Evolutionary conservation across 2,888 invertebrate genomes (phyloP).

Genomic region (Chymomyza fuscimana): DNA sequence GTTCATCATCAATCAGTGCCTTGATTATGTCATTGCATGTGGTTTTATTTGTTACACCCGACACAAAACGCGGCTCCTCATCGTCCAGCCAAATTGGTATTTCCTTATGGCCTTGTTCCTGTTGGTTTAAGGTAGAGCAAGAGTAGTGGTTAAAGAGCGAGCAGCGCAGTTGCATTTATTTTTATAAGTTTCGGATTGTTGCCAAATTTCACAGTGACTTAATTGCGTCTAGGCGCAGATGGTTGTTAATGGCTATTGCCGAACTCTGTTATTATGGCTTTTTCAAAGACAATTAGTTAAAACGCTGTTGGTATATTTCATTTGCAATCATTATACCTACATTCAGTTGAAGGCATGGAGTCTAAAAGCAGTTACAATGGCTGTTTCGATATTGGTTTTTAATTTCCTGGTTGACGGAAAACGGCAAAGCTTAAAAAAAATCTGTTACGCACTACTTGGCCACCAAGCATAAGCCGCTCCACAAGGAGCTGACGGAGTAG

Average conservation of each 20-base stretch:
- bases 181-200: not conserved
- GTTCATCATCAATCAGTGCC: conserved; percentile 79
- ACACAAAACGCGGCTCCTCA: conserved; percentile 76
- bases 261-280: not conserved
- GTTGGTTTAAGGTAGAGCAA: conserved; percentile 5
- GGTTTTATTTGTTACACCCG: conserved; percentile 77
- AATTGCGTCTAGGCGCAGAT: no score
- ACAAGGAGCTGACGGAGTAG: no score
- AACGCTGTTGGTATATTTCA: no score
- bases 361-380: no score
- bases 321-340: no score
- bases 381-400: no score
- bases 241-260: not conserved
- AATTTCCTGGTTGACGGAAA: no score
- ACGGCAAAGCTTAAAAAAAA: no score
- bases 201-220: not conserved
- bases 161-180: not conserved
- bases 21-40: conserved; percentile 79
- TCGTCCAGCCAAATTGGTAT: conserved; percentile 78
- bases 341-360: no score
- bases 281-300: not conserved
- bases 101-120: conserved; percentile 76
- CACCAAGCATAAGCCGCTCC: no score
- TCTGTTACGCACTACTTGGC: no score
- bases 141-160: not conserved